These are phyloP conservation scores for Heliconius charithonia DNA, from an alignment of 2,888 invertebrate genomes.

Conservation along the genomic window DNA sequence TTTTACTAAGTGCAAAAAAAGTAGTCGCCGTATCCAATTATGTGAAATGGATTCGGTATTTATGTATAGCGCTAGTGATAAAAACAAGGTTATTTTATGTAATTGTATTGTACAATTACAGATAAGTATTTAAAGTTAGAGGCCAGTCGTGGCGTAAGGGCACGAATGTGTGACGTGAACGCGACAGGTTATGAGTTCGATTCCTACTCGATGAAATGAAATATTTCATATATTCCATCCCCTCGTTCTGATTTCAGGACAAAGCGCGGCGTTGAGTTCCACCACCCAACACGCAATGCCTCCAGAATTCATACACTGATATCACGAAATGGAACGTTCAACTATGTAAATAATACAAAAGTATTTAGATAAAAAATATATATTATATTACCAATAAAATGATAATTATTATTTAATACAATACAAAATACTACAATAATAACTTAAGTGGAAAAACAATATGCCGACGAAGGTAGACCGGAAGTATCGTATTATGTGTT, in stretches of 20 bases:
- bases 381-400: neutral
- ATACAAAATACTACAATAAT: neutral
- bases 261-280: too few species aligned
- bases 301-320: neutral
- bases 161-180: too few species aligned
- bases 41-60: neutral
- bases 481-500: constrained; percentile 19
- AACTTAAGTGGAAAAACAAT: constrained; percentile 6
- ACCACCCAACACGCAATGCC: neutral
- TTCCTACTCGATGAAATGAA: too few species aligned
- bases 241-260: too few species aligned
- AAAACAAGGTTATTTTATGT: neutral
- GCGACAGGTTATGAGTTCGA: too few species aligned
- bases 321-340: neutral
- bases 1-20: neutral
- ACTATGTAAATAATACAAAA: neutral
- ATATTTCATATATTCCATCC: too few species aligned
- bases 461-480: constrained; percentile 18
- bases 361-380: neutral
- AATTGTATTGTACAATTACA: neutral
- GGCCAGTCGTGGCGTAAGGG: too few species aligned
- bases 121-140: neutral
- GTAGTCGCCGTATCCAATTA: neutral
- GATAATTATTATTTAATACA: neutral
- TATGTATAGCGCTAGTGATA: neutral